Base-by-base conservation (phyloP, 2,113 vertebrate genomes). In the Mus spicilegus region DNA sequence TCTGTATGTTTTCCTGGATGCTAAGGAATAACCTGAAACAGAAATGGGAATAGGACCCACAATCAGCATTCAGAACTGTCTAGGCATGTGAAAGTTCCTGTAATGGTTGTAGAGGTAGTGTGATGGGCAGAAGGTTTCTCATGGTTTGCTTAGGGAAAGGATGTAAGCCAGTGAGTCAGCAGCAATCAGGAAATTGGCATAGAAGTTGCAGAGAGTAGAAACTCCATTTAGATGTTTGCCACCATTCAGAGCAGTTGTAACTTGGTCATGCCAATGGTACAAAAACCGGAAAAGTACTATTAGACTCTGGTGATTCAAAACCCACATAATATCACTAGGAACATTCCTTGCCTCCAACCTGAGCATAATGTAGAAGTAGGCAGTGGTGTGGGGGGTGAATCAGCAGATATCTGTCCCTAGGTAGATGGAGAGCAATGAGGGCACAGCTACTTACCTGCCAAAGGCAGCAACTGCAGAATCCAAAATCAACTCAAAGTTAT, bases 401-500 rank as follows among this genome's bases (percentile, higher is more conserved):
- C 42, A 67, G 81, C 80, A 86, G 65, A 65, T 75, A 54, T 51
- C n/a, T 81, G 58, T 67, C 33, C 9, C 6, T 61, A 58, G n/a
- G 17, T 33, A n/a, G 33, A 30, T 49, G n/a, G 42, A 14, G 78
- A 36, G 7, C 7, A 72, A 28, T 19, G 19, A 89, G 17, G 7
- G 17, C 14, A 46, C 28, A 70, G 1, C 33, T 30, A 7, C 2
- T 87, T 28, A 65, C 61, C 28, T 51, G 39, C 81, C 72, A 84
- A 49, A 72, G 36, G 39, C 54, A 93, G 82, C 56, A 92, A 85
- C 69, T 90, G 70, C n/a, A n/a, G 26, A 85, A 92, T 80, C 75
- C 84, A 90, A 26, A 24, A 42, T 49, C n/a, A 42, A 13, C 56
- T 58, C 20, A 67, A 13, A 22, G 46, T 7, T 0, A 73, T 16